Evolutionary conservation across 2,888 invertebrate genomes (phyloP).

Genomic region (Oegoconia quadripuncta): DNA sequence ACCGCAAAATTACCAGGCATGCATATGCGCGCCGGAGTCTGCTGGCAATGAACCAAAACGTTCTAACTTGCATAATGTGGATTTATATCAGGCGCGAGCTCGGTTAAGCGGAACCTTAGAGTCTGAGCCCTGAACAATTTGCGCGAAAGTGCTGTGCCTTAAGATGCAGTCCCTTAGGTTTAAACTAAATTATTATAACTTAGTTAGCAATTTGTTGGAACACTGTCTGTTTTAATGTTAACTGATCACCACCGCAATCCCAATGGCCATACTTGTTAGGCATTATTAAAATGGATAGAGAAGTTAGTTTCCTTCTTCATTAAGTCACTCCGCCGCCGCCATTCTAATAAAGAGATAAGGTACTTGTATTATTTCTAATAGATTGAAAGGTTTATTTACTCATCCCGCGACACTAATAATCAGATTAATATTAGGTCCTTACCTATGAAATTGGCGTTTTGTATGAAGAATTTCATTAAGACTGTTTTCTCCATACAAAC

Average conservation of each 20-base stretch:
- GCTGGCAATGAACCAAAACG: slow-evolving; percentile 73
- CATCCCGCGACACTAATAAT: too few relatives aligned
- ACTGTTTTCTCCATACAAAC: too few relatives aligned
- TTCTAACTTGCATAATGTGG: slow-evolving; percentile 68
- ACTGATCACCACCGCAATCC: slow-evolving; percentile 2
- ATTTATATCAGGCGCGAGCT: slow-evolving; percentile 58
- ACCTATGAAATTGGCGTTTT: too few relatives aligned
- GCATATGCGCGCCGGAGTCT: slow-evolving; percentile 37
- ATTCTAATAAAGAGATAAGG: too few relatives aligned
- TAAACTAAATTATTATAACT: slow-evolving; percentile 28
- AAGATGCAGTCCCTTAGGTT: slow-evolving; percentile 4
- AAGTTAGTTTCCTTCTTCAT: too few relatives aligned
- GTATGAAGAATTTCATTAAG: too few relatives aligned
- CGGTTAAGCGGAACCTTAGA: slow-evolving; percentile 38
- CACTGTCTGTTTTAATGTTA: slow-evolving; percentile 6
- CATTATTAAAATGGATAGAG: too few relatives aligned
- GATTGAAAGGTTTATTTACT: too few relatives aligned
- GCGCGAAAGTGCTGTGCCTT: slow-evolving; percentile 19
- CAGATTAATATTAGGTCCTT: too few relatives aligned
- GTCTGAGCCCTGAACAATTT: slow-evolving; percentile 60
- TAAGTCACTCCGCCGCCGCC: too few relatives aligned
- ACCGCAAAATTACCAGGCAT: slow-evolving; percentile 28
- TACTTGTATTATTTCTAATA: too few relatives aligned
- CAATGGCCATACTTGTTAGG: too few relatives aligned
- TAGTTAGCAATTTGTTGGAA: slow-evolving; percentile 6